These are phyloP conservation scores for Melitaea cinxia DNA, from an alignment of 1,140 invertebrate species.

Conservation along the genomic window DNA sequence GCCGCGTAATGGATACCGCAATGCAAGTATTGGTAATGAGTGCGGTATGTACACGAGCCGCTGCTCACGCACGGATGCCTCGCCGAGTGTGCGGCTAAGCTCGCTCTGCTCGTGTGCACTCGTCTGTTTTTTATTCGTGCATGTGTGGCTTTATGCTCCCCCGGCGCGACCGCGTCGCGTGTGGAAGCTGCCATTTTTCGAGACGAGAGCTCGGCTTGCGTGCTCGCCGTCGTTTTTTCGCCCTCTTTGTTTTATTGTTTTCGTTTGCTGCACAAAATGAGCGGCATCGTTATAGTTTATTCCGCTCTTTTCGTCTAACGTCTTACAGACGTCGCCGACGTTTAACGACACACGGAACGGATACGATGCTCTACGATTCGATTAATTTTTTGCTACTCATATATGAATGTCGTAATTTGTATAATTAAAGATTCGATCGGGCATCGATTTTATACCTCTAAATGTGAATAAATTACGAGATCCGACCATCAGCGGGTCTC, in stretches of 20 bases:
- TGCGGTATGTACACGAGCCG: conserved; percentile 49
- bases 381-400: conserved; percentile 9
- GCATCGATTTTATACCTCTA: conserved; percentile 28
- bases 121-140: conserved; percentile 49
- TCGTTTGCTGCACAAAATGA: conserved; percentile 61
- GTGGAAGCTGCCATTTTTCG: conserved; percentile 56
- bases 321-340: conserved; percentile 9
- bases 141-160: conserved; percentile 58
- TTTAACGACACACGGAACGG: conserved; percentile 14
- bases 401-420: conserved; percentile 32
- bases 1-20: conserved; percentile 74
- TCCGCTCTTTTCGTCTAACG: conserved; percentile 21
- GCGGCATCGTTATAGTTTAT: conserved; percentile 63
- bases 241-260: conserved; percentile 69
- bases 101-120: conserved; percentile 53
- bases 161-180: conserved; percentile 39
- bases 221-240: conserved; percentile 55
- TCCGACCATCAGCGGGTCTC: conserved; percentile 28
- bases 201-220: conserved; percentile 55
- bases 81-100: conserved; percentile 52
- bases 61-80: conserved; percentile 68
- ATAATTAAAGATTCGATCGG: conserved; percentile 38
- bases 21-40: conserved; percentile 66
- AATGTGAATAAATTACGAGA: conserved; percentile 32
- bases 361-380: conserved; percentile 4